Evolutionary conservation across 2,888 invertebrate species (phyloP), one percentile per base, ranked within the genome.

Genomic region (Cantharis rustica): DNA sequence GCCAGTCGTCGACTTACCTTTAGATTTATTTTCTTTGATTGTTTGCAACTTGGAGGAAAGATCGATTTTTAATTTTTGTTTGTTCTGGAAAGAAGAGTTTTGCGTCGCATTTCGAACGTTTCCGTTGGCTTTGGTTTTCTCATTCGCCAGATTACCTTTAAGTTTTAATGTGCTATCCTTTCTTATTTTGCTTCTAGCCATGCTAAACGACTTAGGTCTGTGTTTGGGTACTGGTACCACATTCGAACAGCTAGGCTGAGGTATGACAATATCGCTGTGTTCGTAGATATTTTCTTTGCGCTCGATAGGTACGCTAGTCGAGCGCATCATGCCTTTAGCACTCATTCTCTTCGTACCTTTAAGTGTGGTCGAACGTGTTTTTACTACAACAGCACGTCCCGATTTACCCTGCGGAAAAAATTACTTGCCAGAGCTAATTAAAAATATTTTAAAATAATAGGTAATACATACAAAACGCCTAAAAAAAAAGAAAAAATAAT

Each of bases 371-470:
- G 85, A 82, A 68, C 84, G 80, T 71, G 82, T 81, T 82, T 84
- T 85, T 80, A 83, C 78, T 64, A 82, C 75, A 70, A 83, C 81
- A 68, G 81, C 82, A 73, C 83, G 84, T 68, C 82, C 78, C 72
- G 83, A 71, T 81, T 85, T 86, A 69, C 85, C 87, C 87, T 87
- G 84, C 83, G 86, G 85, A 83, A 86, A 87, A 86, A 84, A 84
- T 82, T 78, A 84, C 86, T 87, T 86, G 85, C 86, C 85, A 86
- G 76, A 73, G 77, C 76, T 81, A 80, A 78, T 77, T 75, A 13
- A 66, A 13, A 16, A 73, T 68, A 20, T 20, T 66, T 20, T 61
- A 72, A 72, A 47, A 47, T n/a, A 68, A n/a, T 47, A 23, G 23
- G 23, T 23, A n/a, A 47, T 47, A 47, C 17, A 73, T 61, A 61